Conservation (phyloP, 2,888 invertebrate species). For the Sphaeridia pumilis region DNA sequence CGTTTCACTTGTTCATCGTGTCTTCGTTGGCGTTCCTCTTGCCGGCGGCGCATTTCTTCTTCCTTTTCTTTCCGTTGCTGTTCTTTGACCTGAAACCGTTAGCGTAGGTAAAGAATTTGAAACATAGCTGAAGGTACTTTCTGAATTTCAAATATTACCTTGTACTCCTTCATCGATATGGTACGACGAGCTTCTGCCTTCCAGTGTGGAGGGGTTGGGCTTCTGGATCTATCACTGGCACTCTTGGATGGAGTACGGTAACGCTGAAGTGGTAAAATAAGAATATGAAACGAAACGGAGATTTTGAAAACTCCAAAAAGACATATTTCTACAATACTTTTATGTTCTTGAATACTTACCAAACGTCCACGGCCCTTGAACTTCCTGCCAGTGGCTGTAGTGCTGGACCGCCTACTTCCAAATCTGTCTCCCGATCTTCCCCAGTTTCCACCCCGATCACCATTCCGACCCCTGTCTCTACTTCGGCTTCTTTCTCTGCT, state of each 20-base stretch:
- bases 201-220: constrained; percentile 91
- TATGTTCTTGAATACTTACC: constrained; percentile 48
- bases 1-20: constrained; percentile 43
- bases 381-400: constrained; percentile 50
- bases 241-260: constrained; percentile 41
- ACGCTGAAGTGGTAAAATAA: constrained; percentile 19
- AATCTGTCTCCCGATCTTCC: constrained; percentile 25
- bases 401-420: constrained; percentile 10
- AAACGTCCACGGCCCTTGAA: constrained; percentile 87
- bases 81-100: constrained; percentile 27
- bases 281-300: not conserved
- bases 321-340: not conserved
- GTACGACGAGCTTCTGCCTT: constrained; percentile 73
- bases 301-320: not conserved
- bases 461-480: constrained; percentile 25
- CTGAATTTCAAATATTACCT: constrained; percentile 42
- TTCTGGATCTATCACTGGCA: constrained; percentile 72
- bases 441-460: constrained; percentile 15
- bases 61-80: constrained; percentile 47
- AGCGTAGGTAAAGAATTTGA: not conserved
- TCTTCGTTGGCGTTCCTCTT: constrained; percentile 46
- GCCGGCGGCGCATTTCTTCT: constrained; percentile 47
- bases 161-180: constrained; percentile 68
- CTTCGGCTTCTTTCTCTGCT: constrained; percentile 24
- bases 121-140: constrained; percentile 1